Percentiles rank a stretch among this genome's conserved stretches.
Evolutionary conservation across 2,113 vertebrate genomes (phyloP).

Genomic region (Crotalus helleri): DNA sequence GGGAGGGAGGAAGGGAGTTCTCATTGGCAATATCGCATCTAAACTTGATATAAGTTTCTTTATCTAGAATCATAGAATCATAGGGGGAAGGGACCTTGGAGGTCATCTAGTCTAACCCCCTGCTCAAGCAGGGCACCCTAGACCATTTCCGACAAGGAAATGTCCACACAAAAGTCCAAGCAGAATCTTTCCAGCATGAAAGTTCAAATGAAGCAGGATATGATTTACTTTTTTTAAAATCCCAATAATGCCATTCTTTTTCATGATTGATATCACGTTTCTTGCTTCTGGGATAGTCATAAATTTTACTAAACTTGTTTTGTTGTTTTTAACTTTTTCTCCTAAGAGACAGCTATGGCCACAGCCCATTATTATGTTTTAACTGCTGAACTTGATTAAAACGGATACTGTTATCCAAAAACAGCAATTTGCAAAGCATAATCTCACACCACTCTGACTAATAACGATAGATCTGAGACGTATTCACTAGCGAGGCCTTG

Average conservation of each 20-base stretch:
- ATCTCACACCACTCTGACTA: conserved; percentile 58
- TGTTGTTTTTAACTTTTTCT: conserved; percentile 22
- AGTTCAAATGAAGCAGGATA: conserved; percentile 30
- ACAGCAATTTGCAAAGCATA: conserved; percentile 62
- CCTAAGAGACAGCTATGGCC: conserved; percentile 28
- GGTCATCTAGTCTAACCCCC: not conserved
- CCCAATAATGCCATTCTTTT: conserved; percentile 57
- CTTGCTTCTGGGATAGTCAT: conserved; percentile 52
- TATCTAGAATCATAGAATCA: not conserved
- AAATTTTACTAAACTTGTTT: conserved; percentile 44
- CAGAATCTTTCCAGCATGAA: conserved; percentile 7
- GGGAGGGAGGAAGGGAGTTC: accelerated
- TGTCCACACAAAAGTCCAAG: not conserved
- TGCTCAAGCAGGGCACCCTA: not conserved
- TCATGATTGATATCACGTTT: conserved; percentile 64
- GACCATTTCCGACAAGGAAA: too few relatives aligned
- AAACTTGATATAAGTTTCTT: not conserved
- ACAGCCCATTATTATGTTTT: conserved; percentile 50
- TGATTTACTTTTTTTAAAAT: conserved; percentile 31
- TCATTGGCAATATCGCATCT: not conserved
- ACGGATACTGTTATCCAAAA: conserved; percentile 52
- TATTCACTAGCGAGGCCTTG: conserved; percentile 48
- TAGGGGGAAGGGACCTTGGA: not conserved
- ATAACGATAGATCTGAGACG: conserved; percentile 58
- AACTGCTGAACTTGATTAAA: conserved; percentile 45